Base-by-base conservation (phyloP, 2,113 vertebrate genomes). In the Oreochromis aureus region DNA sequence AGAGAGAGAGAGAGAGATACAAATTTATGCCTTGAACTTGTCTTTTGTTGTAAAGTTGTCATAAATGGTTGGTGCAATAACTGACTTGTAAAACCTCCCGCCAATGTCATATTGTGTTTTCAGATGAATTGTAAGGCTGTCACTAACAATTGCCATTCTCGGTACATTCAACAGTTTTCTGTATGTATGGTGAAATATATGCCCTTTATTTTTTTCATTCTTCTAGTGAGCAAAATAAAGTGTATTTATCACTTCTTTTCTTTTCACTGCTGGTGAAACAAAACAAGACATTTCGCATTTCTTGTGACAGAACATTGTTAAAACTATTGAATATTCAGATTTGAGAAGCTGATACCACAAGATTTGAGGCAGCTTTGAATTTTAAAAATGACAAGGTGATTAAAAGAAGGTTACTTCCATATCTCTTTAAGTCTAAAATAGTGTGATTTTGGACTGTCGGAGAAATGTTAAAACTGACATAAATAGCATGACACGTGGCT, bases 1-100 rank as follows among this genome's bases (percentile, higher is more conserved):
- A 22, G 0, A 16, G 0, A 55, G 0, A 4, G 0, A 24, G 3
- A 56, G 30, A 32, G 30, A 6, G 30, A 32, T 22, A 24, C 24
- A 56, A 66, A 12, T 66, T 36, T 39, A 63, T n/a, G 32, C 32
- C 18, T n/a, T 12, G 18, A 39, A n/a, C 34, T 27, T 27, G 4
- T 56, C 24, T 56, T 56, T 56, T 56, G 6, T 56, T 56, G 54
- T 24, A 27, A 56, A 56, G 55, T 27, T 63, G 59, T 34, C 30
- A 34, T 63, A 19, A 63, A 18, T 34, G 27, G 8, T 63, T 63
- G 16, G 16, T 34, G 30, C 30, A 63, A 34, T 34, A 63, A 63
- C 59, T 34, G 61, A 66, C 18, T 11, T 66, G 18, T 63, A 22
- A 66, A 39, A 66, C 32, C 34, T 66, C 61, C 55, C n/a, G 18